phyloP scores from a whole-genome alignment of 2,113 vertebrate genomes.

The Numida meleagris region DNA sequence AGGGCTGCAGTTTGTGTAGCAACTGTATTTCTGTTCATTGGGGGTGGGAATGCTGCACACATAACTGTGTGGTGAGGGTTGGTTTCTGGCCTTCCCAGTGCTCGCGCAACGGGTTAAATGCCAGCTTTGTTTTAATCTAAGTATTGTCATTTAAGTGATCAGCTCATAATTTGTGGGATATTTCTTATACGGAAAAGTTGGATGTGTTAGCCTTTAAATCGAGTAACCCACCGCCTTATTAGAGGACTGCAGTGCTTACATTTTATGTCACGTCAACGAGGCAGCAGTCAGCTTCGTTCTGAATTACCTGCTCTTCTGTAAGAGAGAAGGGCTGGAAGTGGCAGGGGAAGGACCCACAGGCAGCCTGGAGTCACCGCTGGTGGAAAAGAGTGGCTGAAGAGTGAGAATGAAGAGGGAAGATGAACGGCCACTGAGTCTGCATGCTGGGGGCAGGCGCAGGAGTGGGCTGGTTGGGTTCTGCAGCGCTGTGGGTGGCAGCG shows the following conservation, averaged over 20 bases:
- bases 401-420: not conserved
- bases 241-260: not conserved
- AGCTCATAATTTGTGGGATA: not conserved
- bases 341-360: not conserved
- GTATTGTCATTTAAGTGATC: not conserved
- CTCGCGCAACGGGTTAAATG: not conserved
- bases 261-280: not conserved
- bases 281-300: not conserved
- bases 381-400: not conserved
- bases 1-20: not conserved
- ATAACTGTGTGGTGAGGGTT: accelerated
- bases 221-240: not conserved
- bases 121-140: not conserved
- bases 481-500: not conserved
- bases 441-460: not conserved
- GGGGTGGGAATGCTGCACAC: not conserved
- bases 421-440: accelerated
- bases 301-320: not conserved
- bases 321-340: too few species aligned
- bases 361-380: not conserved
- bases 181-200: not conserved
- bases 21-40: not conserved
- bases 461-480: not conserved
- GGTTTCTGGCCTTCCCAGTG: not conserved
- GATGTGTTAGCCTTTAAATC: not conserved